Evolutionary conservation across 2,888 invertebrate species (phyloP).

Genomic region (Coelopa pilipes): DNA sequence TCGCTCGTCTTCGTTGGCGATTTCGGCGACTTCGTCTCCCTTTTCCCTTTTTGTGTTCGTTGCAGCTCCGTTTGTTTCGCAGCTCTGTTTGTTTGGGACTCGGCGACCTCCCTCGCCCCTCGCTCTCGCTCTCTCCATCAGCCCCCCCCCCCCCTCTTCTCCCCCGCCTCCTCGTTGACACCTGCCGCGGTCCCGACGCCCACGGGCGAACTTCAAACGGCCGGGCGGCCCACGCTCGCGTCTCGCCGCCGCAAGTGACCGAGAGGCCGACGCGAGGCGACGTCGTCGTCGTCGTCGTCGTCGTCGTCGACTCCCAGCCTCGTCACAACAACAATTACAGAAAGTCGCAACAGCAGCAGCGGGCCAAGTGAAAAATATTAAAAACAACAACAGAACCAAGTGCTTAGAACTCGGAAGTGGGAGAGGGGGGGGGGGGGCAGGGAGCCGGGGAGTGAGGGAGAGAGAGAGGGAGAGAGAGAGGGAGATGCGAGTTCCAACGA

Average conservation of each 20-base stretch:
- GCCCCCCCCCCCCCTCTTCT: too few species aligned
- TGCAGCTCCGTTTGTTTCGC: not conserved
- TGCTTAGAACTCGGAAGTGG: too few species aligned
- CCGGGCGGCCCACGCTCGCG: slow-evolving; percentile 3
- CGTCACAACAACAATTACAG: not conserved
- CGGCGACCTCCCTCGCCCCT: too few species aligned
- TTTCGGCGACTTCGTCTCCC: not conserved
- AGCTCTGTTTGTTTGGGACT: not conserved
- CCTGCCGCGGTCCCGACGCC: slow-evolving; percentile 12
- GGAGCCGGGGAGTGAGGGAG: not conserved
- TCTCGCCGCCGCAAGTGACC: not conserved
- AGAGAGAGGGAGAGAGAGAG: not conserved
- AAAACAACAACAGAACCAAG: not conserved
- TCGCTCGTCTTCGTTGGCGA: too few species aligned
- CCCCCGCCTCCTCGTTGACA: too few species aligned
- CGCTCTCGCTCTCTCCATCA: too few species aligned
- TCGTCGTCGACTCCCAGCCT: not conserved
- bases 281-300: not conserved
- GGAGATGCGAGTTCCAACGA: not conserved
- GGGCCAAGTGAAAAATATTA: not conserved
- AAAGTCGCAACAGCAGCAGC: not conserved
- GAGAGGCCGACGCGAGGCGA: not conserved
- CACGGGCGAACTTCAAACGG: slow-evolving; percentile 28
- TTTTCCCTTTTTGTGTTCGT: not conserved
- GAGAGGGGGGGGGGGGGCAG: too few species aligned